Percentiles rank a stretch among this genome's conserved stretches.
Evolutionary conservation across 2,888 invertebrate species (phyloP).

Genomic region (Hydriomena furcata): DNA sequence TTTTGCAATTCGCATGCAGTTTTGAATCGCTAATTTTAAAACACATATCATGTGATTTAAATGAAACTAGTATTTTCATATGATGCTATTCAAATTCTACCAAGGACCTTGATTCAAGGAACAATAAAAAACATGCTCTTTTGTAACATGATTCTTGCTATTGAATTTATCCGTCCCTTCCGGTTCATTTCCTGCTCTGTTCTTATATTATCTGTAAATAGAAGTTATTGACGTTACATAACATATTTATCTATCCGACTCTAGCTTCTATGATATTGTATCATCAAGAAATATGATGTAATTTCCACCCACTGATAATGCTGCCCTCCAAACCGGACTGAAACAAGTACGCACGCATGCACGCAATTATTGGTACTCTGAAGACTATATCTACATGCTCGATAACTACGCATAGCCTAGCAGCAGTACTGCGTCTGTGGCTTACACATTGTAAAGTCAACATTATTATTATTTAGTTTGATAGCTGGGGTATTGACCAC

Average conservation of each 20-base stretch:
- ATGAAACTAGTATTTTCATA: too few species aligned
- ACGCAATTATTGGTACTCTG: background rate
- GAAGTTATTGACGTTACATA: background rate
- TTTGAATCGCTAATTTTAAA: too few species aligned
- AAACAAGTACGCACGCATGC: constrained; percentile 8
- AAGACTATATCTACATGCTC: background rate
- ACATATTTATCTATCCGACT: constrained; percentile 5
- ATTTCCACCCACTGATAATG: constrained; percentile 16
- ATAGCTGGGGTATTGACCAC: constrained; percentile 19
- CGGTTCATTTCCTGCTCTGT: too few species aligned
- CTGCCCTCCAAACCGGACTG: constrained; percentile 21
- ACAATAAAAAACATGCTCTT: too few species aligned
- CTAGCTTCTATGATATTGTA: constrained; percentile 14
- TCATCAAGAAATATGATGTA: constrained; percentile 15
- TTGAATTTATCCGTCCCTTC: too few species aligned
- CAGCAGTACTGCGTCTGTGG: background rate
- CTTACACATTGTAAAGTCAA: too few species aligned
- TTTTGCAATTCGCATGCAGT: background rate
- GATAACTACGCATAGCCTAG: constrained; percentile 5
- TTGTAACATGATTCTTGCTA: too few species aligned
- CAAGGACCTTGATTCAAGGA: too few species aligned
- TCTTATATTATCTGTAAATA: background rate
- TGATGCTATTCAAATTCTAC: too few species aligned
- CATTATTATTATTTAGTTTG: constrained; percentile 1
- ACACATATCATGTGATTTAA: too few species aligned